Percentiles rank a stretch among this genome's conserved stretches.
Conservation (phyloP, 2,113 vertebrate genomes). For the Sturnus vulgaris region DNA sequence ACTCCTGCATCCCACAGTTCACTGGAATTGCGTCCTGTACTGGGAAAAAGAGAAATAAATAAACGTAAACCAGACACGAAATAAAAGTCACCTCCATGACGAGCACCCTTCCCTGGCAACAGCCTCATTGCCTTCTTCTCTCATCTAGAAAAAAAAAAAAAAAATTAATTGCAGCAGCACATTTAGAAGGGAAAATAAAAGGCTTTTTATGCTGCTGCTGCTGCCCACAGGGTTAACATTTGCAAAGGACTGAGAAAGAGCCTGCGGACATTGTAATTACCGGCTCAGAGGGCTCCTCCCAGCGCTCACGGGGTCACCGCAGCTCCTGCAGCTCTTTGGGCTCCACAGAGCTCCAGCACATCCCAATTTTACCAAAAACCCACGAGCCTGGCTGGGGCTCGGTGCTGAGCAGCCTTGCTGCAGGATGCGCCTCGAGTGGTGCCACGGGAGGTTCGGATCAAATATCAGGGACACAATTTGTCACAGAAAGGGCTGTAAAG, state of each 20-base stretch:
- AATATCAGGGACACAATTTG: accelerated
- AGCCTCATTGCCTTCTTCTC: background rate
- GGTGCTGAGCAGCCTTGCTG: background rate
- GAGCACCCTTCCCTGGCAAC: background rate
- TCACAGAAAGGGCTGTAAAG: background rate
- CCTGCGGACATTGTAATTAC: background rate
- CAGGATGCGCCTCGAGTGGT: accelerated
- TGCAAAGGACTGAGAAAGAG: background rate
- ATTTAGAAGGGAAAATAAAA: background rate
- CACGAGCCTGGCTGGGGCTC: background rate
- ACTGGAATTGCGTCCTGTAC: background rate
- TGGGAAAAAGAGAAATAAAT: background rate
- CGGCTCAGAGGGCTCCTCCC: background rate
- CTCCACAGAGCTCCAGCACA: background rate
- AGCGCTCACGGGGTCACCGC: background rate
- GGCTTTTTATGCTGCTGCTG: background rate
- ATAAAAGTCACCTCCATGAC: background rate
- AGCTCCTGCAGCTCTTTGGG: background rate
- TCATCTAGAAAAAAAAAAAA: background rate
- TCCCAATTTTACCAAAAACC: accelerated
- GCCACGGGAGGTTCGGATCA: background rate
- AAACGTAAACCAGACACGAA: background rate
- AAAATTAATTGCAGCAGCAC: background rate
- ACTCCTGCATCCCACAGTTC: background rate
- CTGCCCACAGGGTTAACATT: slow-evolving; percentile 3